Evolutionary conservation across 2,113 vertebrate species (phyloP).

Genomic region (Melospiza melodia): DNA sequence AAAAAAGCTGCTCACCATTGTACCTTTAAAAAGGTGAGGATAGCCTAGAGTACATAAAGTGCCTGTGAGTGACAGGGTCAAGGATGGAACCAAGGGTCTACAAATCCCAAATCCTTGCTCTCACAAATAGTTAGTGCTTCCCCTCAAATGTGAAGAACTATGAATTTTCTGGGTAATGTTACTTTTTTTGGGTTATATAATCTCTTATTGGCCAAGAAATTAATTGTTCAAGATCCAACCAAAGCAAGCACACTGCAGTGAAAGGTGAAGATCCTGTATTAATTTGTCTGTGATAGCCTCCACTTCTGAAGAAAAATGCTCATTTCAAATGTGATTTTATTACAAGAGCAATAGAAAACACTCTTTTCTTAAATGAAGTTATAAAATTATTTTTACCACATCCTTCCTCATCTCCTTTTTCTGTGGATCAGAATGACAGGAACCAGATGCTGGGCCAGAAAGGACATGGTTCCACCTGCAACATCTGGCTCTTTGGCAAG

Average conservation of each 20-base stretch:
- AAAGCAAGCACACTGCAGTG: not conserved
- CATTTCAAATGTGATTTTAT: conserved; percentile 25
- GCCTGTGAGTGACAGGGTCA: not conserved
- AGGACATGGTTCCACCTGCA: conserved; percentile 73
- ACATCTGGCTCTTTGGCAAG: conserved; percentile 78
- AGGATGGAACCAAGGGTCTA: not conserved
- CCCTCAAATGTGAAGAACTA: not conserved
- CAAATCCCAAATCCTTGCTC: not conserved
- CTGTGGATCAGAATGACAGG: conserved; percentile 61
- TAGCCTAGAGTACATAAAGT: not conserved
- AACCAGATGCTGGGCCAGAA: conserved; percentile 73
- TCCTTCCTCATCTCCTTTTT: conserved; percentile 67
- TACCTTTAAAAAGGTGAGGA: not conserved
- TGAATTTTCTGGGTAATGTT: not conserved
- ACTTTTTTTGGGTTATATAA: not conserved
- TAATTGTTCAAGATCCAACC: not conserved
- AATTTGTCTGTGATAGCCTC: not conserved
- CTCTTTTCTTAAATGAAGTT: conserved; percentile 62
- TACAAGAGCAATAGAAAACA: conserved; percentile 37
- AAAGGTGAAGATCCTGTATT: not conserved
- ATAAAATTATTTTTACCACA: conserved; percentile 57
- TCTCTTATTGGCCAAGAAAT: not conserved
- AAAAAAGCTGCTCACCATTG: not conserved
- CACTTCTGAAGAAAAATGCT: not conserved
- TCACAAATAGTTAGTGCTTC: not conserved